Conservation (phyloP, 2,113 vertebrate genomes). For the Notothenia coriiceps region DNA sequence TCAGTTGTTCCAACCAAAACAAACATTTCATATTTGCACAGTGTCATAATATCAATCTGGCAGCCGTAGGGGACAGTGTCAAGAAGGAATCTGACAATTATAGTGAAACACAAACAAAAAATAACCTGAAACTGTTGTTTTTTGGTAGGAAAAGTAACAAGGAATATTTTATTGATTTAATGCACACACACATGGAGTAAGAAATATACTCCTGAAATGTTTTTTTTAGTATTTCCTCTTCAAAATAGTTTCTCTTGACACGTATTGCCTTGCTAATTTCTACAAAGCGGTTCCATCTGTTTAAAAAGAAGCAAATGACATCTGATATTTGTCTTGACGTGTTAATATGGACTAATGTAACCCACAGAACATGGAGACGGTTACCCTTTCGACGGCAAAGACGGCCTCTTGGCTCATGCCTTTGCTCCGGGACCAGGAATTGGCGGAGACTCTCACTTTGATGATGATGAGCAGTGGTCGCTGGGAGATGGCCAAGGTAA, state of each 20-base stretch:
- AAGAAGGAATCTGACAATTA: constrained; percentile 35
- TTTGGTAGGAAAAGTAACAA: background rate
- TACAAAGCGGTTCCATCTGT: background rate
- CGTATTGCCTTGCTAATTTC: background rate
- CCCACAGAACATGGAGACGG: constrained; percentile 95
- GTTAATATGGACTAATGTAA: constrained; percentile 37
- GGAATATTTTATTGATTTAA: background rate
- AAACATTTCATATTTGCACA: constrained; percentile 36
- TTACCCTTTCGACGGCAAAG: constrained; percentile 98
- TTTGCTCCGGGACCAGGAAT: constrained; percentile 95
- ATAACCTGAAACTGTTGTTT: background rate
- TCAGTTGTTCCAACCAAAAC: constrained; percentile 34
- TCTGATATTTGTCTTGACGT: background rate
- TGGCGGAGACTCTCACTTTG: constrained; percentile 98
- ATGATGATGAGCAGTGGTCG: constrained; percentile 98
- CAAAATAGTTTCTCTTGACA: background rate
- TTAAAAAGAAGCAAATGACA: background rate
- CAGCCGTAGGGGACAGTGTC: constrained; percentile 12
- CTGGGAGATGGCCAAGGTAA: constrained; percentile 97
- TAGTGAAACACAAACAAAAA: constrained; percentile 10
- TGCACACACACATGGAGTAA: background rate
- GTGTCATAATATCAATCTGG: constrained; percentile 22
- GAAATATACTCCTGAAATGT: background rate
- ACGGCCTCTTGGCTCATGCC: constrained; percentile 96
- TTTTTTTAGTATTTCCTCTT: background rate